Base-by-base conservation (phyloP, 2,888 invertebrate genomes). In the Pristionchus exspectatus region DNA sequence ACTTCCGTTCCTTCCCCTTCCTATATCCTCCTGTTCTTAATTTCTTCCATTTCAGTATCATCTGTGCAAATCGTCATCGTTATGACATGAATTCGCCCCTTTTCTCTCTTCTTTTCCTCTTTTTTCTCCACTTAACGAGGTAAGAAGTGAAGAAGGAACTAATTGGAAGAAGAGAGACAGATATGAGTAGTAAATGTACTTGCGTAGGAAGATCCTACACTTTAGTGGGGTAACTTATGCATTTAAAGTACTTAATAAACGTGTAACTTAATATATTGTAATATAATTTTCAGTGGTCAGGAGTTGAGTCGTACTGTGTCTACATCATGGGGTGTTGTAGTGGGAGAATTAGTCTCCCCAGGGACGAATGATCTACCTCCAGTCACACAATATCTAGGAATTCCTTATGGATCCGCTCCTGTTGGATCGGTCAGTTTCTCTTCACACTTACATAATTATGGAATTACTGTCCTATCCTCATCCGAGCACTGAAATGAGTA, bases 351-450 rank as follows among this genome's bases (percentile, higher is more conserved):
- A 2, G 91, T 93, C 16, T 89, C 54, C 24, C 93, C 93, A 10
- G 91, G 91, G 33, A 93, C 92, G 18, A 92, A 93, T n/a, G 94
- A 94, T 90, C 90, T 94, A 24, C 93, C 94, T 27, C 93, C 94
- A 24, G 94, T 95, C 30, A 92, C 94, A 16, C 95, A 95, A 90
- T 95, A 92, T 89, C 91, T 95, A 0, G 95, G 95, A 0, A 93
- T 95, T 74, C 95, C 95, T 4, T 95, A 94, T 90, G 95, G 95
- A 63, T 93, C 94, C n/a, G 92, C 94, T 3, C 94, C 95, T 2
- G 92, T 92, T 54, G 94, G 93, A 30, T 93, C 93, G 92, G 93
- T 93, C 9, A 74, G 72, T 54, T 14, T 3, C 18, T 9, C 10
- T 4, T 24, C n/a, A 27, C 50, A 84, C 2, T 54, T 59, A 18